Evolutionary conservation across 2,113 vertebrate species (phyloP).

Genomic region (Brachypodius melanocephalos): DNA sequence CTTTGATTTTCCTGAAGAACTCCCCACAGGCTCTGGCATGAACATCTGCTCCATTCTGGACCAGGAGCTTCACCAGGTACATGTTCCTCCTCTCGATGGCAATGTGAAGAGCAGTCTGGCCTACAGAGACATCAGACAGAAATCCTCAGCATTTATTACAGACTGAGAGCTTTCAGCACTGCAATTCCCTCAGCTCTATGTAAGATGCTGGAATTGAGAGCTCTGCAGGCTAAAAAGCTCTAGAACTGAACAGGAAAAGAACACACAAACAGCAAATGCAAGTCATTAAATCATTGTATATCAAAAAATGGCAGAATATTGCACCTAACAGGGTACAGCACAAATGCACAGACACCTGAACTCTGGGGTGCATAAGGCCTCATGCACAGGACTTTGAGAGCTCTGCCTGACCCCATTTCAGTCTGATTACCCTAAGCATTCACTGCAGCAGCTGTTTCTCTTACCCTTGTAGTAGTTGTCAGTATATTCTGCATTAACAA

Average conservation of each 20-base stretch:
- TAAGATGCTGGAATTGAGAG: background rate
- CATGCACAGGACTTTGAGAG: background rate
- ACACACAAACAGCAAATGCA: background rate
- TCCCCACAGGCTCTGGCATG: conserved; percentile 87
- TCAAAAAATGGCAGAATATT: background rate
- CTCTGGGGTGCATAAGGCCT: background rate
- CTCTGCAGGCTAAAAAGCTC: background rate
- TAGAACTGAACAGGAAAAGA: background rate
- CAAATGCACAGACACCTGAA: background rate
- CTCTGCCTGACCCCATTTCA: background rate
- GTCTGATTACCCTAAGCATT: background rate
- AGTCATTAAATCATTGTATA: background rate
- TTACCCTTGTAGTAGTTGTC: conserved; percentile 89
- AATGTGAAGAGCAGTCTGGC: conserved; percentile 93
- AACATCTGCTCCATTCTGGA: conserved; percentile 88
- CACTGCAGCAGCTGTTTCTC: background rate
- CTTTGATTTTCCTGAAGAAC: conserved; percentile 89
- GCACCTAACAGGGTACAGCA: background rate
- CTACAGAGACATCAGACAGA: conserved; percentile 61
- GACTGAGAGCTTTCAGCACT: background rate
- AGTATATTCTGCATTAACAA: conserved; percentile 88
- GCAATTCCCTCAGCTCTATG: background rate
- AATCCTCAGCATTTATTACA: background rate
- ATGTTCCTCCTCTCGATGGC: conserved; percentile 92
- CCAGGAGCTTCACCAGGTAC: conserved; percentile 81